Evolutionary conservation across 2,113 vertebrate species (phyloP).

Genomic region (Brachypodius melanocephalos): DNA sequence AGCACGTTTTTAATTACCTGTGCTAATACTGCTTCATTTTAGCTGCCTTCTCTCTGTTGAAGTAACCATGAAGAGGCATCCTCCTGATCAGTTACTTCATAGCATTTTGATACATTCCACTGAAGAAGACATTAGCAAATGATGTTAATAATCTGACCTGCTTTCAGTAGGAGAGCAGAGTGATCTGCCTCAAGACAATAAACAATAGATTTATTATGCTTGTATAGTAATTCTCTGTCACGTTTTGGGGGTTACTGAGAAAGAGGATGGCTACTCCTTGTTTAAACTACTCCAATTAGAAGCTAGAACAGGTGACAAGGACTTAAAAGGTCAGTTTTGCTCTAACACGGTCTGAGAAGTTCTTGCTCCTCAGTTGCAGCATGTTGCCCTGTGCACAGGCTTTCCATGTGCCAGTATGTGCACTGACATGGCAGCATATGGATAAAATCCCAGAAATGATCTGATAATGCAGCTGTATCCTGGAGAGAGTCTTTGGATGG

Average conservation of each 20-base stretch:
- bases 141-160: background rate
- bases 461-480: background rate
- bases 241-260: background rate
- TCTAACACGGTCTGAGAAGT: background rate
- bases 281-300: background rate
- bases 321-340: background rate
- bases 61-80: background rate
- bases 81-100: background rate
- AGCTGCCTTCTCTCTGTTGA: background rate
- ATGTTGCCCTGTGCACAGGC: background rate
- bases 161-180: background rate
- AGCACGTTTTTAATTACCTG: background rate
- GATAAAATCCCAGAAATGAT: background rate
- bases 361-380: background rate
- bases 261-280: background rate
- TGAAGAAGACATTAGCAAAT: background rate
- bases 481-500: background rate
- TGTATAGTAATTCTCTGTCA: background rate
- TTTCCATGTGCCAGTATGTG: fast-evolving
- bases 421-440: background rate
- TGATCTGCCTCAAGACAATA: background rate
- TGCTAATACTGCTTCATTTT: background rate
- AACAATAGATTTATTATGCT: background rate
- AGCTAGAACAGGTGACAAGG: background rate
- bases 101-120: background rate